phyloP scores from a whole-genome alignment of 2,888 invertebrate species.

The Lasioglossum lativentre region DNA sequence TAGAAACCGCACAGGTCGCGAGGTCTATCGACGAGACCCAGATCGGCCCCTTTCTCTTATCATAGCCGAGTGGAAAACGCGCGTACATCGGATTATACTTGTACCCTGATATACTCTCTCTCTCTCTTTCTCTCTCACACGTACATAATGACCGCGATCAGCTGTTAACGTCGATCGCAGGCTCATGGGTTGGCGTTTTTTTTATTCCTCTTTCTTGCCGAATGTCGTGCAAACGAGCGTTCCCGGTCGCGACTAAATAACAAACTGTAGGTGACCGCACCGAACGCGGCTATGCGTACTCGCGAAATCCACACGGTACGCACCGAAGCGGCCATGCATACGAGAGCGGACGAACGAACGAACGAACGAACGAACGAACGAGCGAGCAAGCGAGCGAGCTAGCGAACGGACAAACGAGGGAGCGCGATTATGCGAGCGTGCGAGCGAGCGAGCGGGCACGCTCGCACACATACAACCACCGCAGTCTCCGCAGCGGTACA shows the following conservation, averaged over 20 bases:
- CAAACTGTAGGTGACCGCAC: constrained; percentile 34
- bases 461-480: constrained; percentile 16
- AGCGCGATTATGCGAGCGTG: constrained; percentile 26
- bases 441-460: constrained; percentile 10
- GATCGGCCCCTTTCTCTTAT: constrained; percentile 41
- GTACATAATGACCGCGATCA: constrained; percentile 59
- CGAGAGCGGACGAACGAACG: constrained; percentile 48
- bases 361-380: constrained; percentile 38
- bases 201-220: constrained; percentile 21
- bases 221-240: constrained; percentile 21
- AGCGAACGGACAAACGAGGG: neutral
- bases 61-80: constrained; percentile 43
- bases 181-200: constrained; percentile 41
- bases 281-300: constrained; percentile 44
- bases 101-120: no score
- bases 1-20: constrained; percentile 60
- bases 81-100: constrained; percentile 25
- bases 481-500: constrained; percentile 13
- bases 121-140: neutral
- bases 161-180: constrained; percentile 70
- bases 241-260: constrained; percentile 35
- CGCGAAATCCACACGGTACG: constrained; percentile 57
- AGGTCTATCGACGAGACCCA: constrained; percentile 44
- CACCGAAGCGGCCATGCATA: constrained; percentile 62
- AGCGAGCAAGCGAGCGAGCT: constrained; percentile 51